Conservation (phyloP, 2,888 invertebrate species). For the Disparrhopalites patrizii region DNA sequence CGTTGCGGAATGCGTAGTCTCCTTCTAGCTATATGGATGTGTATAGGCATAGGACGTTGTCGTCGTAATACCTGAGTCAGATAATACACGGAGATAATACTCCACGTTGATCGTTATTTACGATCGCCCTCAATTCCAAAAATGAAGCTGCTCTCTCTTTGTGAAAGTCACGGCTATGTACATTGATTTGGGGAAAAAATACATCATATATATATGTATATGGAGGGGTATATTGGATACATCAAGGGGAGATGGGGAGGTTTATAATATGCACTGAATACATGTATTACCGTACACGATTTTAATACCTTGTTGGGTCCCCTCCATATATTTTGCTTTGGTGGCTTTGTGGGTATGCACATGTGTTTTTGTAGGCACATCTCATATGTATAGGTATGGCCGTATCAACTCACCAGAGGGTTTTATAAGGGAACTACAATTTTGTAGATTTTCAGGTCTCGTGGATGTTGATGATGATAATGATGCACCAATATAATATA, state of each 20-base stretch:
- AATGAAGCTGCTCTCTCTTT: slow-evolving; percentile 26
- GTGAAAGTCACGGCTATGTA: slow-evolving; percentile 28
- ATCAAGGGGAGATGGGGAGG: not conserved
- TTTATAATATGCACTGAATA: not conserved
- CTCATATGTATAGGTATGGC: no score
- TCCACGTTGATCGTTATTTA: slow-evolving; percentile 32
- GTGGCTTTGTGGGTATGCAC: not conserved
- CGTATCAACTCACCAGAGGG: no score
- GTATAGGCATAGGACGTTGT: no score
- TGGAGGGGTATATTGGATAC: not conserved
- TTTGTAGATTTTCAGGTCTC: slow-evolving; percentile 6
- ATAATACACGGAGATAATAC: slow-evolving; percentile 32
- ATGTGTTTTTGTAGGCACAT: not conserved
- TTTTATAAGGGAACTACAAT: not conserved
- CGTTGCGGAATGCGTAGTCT: no score
- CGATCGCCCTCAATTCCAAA: slow-evolving; percentile 35
- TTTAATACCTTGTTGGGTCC: not conserved
- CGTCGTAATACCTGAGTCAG: slow-evolving; percentile 20
- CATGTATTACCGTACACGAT: no score
- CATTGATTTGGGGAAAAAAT: slow-evolving; percentile 22
- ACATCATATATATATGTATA: slow-evolving; percentile 4
- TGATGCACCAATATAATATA: not conserved
- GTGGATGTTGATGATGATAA: not conserved
- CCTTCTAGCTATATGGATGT: no score
- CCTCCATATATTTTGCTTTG: not conserved